Percentiles rank a stretch among this genome's conserved stretches.
Evolutionary conservation across 1,140 invertebrate genomes (phyloP).

Genomic region (Holotrichia oblita): DNA sequence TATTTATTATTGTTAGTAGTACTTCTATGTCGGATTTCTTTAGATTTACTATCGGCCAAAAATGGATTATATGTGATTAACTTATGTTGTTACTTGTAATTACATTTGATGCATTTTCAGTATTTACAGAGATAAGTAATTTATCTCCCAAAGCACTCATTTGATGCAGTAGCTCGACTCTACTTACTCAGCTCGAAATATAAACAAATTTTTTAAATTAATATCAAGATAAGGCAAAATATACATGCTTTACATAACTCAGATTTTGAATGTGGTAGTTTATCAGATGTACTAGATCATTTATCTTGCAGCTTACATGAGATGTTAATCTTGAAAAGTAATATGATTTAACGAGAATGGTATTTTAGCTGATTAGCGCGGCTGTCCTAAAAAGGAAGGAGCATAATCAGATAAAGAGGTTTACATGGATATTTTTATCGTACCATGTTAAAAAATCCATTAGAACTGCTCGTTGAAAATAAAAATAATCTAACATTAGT

Average conservation of each 20-base stretch:
- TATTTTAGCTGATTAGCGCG: neutral
- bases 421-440: neutral
- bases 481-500: neutral
- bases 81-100: too few species aligned
- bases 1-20: neutral
- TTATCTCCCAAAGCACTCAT: neutral
- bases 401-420: neutral
- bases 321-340: neutral
- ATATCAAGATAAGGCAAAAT: neutral
- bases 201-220: neutral
- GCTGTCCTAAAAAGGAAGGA: neutral
- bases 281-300: neutral
- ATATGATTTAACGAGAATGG: neutral
- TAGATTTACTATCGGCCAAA: too few species aligned
- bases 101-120: too few species aligned
- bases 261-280: neutral
- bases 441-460: neutral
- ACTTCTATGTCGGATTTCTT: neutral
- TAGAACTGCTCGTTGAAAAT: neutral
- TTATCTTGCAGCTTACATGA: constrained; percentile 1
- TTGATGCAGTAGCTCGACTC: neutral
- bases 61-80: too few species aligned
- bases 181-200: neutral
- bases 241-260: neutral
- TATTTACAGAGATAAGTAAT: neutral